phyloP scores from a whole-genome alignment of 2,113 vertebrate species.

The Nesoenas mayeri region DNA sequence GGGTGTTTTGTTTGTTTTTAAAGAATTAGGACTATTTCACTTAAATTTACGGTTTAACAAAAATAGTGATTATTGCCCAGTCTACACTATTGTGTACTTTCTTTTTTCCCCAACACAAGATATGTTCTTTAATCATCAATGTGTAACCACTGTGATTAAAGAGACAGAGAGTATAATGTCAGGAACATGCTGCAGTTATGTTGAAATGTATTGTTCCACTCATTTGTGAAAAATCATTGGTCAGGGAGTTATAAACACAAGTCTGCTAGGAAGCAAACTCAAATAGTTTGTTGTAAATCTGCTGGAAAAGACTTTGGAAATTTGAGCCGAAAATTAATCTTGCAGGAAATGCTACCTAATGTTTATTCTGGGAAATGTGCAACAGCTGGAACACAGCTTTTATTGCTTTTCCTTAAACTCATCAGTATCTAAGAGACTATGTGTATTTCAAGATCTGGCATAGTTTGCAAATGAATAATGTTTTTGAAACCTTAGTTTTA shows the following conservation, averaged over 20 bases:
- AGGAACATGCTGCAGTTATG: not conserved
- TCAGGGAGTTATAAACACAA: not conserved
- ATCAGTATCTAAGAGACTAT: not conserved
- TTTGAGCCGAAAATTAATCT: conserved; percentile 10
- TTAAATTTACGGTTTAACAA: not conserved
- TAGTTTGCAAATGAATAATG: not conserved
- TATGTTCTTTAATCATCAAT: not conserved
- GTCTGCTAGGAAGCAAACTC: not conserved
- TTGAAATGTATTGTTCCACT: not conserved
- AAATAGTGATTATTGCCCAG: not conserved
- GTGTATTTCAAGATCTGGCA: not conserved
- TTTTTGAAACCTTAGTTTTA: not conserved
- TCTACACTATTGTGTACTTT: not conserved
- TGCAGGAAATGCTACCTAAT: conserved; percentile 33
- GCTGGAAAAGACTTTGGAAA: conserved; percentile 6
- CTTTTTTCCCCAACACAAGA: not conserved
- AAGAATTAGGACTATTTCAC: not conserved
- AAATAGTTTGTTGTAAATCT: not conserved
- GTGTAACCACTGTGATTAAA: not conserved
- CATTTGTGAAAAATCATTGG: not conserved
- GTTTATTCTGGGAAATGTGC: conserved; percentile 11
- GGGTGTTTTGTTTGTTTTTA: rapidly evolving
- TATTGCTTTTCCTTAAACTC: not conserved
- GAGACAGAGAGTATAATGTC: not conserved
- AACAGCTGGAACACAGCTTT: conserved; percentile 10